Evolutionary conservation across 1,140 invertebrate species (phyloP), one percentile per base, ranked within the genome.

Genomic region (Grapholita molesta): DNA sequence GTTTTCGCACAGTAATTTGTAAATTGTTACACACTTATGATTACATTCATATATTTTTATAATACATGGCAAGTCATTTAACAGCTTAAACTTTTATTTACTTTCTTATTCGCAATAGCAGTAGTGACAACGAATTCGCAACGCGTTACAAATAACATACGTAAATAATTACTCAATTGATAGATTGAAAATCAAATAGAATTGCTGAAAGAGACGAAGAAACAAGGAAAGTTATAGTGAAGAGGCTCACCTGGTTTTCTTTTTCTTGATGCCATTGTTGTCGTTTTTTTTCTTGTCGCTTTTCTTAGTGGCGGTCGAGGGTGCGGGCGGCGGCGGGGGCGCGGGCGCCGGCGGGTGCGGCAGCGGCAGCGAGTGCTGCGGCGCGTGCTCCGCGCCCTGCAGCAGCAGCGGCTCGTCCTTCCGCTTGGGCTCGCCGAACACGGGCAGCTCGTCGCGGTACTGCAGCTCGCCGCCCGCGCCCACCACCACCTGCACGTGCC

Each of bases 251-350:
- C 97, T 96, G 23, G 97, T 98, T 93, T 98, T 98, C 90, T 98
- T 98, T 90, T 98, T 98, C 82, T 98, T 98, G 3, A 97, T 96
- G 25, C 96, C 96, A 83, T 97, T 97, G 76, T 96, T 97, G 74
- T 96, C 96, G 72, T 93, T 94, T 85, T 97, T 97, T 88, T 97
- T 98, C 86, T 97, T 97, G 69, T 95, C 94, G 15, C 92, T 92
- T 74, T 96, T 96, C 85, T 95, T 96, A 0, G 84, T 79, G 28
- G 84, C 78, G 3, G 91, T 77, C 5, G 85, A 71, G 11, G 87
- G 74, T 32, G 88, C 76, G 11, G 73, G 55, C 15, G 88, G 82
- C 21, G 81, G 88, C n/a, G 79, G 77, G 5, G 80, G 80, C 9
- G 84, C 74, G 12, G 81, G 69, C 67, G 80, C 79, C 66, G 79